Conservation (phyloP, 2,888 invertebrate species). For the Dicyrtoma fusca region DNA sequence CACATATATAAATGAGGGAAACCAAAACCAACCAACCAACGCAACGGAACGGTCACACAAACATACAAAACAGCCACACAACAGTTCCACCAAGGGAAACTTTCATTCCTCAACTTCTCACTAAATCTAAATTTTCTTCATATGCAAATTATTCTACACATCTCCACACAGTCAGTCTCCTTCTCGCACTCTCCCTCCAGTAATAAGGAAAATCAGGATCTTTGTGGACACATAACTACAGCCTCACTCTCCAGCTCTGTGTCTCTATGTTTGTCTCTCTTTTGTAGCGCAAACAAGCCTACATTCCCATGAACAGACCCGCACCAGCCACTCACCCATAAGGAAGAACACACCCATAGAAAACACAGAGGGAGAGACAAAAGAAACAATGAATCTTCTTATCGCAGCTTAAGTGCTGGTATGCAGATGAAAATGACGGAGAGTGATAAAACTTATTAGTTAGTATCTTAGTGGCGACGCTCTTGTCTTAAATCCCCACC, state of each 20-base stretch:
- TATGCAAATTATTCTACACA: no score
- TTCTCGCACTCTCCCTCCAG: background rate
- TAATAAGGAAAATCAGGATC: conserved; percentile 11
- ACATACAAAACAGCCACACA: background rate
- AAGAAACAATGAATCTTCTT: conserved; percentile 38
- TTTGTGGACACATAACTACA: background rate
- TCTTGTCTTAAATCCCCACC: conserved; percentile 11
- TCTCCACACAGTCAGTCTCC: background rate
- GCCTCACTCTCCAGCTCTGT: background rate
- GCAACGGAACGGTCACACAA: no score
- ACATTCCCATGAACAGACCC: background rate
- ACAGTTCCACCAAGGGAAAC: no score
- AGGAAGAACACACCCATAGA: conserved; percentile 32
- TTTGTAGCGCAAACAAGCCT: no score
- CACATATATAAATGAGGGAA: background rate
- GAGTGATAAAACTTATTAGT: conserved; percentile 37
- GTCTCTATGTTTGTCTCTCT: conserved; percentile 2
- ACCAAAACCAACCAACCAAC: background rate
- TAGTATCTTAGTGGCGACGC: conserved; percentile 31
- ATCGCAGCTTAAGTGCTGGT: conserved; percentile 36
- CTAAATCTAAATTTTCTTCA: no score
- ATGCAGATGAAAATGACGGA: conserved; percentile 39
- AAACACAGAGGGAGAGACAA: conserved; percentile 17
- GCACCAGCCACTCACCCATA: background rate
- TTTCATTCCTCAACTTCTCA: no score